Evolutionary conservation across 2,797 vertebrate species (phyloP), one percentile per base, ranked within the genome.

Genomic region (Lycodopsis pacificus): DNA sequence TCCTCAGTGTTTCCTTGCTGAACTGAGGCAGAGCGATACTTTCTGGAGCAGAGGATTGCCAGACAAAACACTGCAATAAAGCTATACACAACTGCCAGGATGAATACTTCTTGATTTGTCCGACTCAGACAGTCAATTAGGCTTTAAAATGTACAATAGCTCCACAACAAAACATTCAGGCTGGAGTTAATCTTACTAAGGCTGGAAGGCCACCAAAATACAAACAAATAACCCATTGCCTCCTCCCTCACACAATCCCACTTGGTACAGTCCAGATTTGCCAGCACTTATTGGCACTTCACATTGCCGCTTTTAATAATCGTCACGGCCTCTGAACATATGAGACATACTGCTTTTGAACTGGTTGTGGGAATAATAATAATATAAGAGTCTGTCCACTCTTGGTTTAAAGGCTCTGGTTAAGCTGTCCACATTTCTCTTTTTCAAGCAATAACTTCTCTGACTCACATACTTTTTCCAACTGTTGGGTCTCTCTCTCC

Each of bases 101-200:
- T 48, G 40, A 61, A 40, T 51, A 73, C 40, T 27, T 46, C 70
- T 82, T 71, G 9, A 76, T 65, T 68, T 46, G 2, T 82, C 40
- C 46, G 59, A 57, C 53, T 80, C 30, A 58, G 62, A 75, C 22
- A 58, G 46, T 85, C 57, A 79, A 68, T 57, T 27, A 49, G 66
- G 65, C 34, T 79, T 81, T 57, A 20, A 75, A 76, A 75, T 80
- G 71, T 69, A 67, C 67, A 76, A 65, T 53, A 49, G 65, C 46
- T 79, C 36, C 5, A 54, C 53, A 38, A 61, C 53, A 63, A 14
- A 73, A 64, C 53, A 65, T 54, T 58, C n/a, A 76, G 44, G 32
- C 34, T 40, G 10, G 15, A 83, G 65, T 79, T 68, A 70, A 68
- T 82, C 30, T 76, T 22, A 44, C 62, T 48, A 27, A 30, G 46